phyloP scores from a whole-genome alignment of 2,888 invertebrate genomes.

The Lasius fuliginosus region DNA sequence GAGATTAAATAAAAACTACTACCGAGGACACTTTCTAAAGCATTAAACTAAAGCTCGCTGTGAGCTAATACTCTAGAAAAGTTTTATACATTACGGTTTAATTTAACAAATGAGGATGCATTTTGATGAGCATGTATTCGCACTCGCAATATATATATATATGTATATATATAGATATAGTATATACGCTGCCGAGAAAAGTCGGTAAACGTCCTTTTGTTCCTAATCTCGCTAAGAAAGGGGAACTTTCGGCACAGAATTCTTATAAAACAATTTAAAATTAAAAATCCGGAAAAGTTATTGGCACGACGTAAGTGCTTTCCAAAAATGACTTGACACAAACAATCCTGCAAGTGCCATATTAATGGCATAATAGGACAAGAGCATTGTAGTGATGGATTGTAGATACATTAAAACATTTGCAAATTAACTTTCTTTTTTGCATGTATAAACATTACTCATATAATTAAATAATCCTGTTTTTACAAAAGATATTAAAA shows the following conservation, averaged over 20 bases:
- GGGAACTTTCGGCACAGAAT: slow-evolving; percentile 34
- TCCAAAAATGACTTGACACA: slow-evolving; percentile 18
- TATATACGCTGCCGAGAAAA: slow-evolving; percentile 56
- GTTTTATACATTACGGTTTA: slow-evolving; percentile 77
- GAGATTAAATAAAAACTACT: slow-evolving; percentile 82
- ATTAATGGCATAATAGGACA: background rate
- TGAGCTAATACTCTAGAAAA: slow-evolving; percentile 83
- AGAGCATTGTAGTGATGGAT: background rate
- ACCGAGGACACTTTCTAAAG: slow-evolving; percentile 80
- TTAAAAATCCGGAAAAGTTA: slow-evolving; percentile 64
- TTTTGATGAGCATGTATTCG: slow-evolving; percentile 67
- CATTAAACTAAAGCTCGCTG: slow-evolving; percentile 75
- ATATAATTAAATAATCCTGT: background rate
- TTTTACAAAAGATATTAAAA: slow-evolving; percentile 6
- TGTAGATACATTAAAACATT: background rate
- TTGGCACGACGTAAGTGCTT: slow-evolving; percentile 76
- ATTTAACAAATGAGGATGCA: slow-evolving; percentile 75
- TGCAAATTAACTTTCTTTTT: background rate
- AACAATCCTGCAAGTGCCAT: slow-evolving; percentile 17
- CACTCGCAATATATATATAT: slow-evolving; percentile 63
- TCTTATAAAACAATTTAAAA: slow-evolving; percentile 44
- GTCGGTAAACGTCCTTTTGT: slow-evolving; percentile 49
- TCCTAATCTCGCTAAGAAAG: slow-evolving; percentile 33
- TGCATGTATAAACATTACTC: background rate
- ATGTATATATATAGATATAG: slow-evolving; percentile 52